Evolutionary conservation across 1,140 invertebrate genomes (phyloP), one percentile per base, ranked within the genome.

Genomic region (Aphelinus certus): DNA sequence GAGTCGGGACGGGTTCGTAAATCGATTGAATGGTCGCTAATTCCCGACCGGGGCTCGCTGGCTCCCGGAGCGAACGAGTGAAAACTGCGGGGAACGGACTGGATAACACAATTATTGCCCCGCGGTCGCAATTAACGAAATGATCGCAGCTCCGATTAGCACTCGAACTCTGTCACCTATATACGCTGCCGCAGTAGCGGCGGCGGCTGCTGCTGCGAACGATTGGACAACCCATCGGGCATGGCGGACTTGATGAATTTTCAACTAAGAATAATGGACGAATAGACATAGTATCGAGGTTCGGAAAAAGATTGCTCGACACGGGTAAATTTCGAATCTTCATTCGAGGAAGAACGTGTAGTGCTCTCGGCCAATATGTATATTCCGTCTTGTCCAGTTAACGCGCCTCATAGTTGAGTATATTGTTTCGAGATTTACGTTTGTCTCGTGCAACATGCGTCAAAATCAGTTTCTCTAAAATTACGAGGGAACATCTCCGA

Each of bases 71-170:
- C 26, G 45, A 58, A n/a, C 46, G 26, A 71, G 49, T 10, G 60
- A 60, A 70, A 70, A 70, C 57, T 70, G 48, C 46, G 0, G 10
- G n/a, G 7, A 9, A 9, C 9, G 55, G 64, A 72, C 61, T 64
- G 45, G 43, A 67, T 73, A 73, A 66, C 64, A 61, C 56, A 66
- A 67, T 73, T 73, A 67, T 61, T 53, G 65, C 42, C 64, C 2
- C 42, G 56, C 63, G 7, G 2, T 45, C 56, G 48, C 56, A 73
- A 73, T 73, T 73, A 73, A 67, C 61, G 63, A 60, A 56, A 67
- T 61, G 46, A 67, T 67, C 64, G 55, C 9, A 5, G 51, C 2
- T 42, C 43, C 9, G 64, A 67, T 73, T 66, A 67, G 56, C 7
- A 45, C 3, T 47, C 58, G 56, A 47, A 60, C 67, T 26, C 9